phyloP scores from a whole-genome alignment of 1,140 invertebrate genomes.

The Cydia splendana region DNA sequence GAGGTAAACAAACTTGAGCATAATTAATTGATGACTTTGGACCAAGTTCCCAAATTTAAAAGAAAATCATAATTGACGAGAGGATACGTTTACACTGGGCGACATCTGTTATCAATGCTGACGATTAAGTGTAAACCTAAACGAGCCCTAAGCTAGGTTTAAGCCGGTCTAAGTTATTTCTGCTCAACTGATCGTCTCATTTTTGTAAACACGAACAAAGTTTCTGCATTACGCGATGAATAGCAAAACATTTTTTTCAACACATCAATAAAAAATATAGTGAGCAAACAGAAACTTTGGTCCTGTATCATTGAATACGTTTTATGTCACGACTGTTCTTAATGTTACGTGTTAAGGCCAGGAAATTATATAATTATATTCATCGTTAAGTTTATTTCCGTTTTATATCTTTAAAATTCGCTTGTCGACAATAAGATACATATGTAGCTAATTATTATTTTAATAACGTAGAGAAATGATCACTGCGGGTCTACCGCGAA shows the following conservation, averaged over 20 bases:
- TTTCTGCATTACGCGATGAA: background rate
- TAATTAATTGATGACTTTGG: background rate
- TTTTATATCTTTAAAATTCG: background rate
- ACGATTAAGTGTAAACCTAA: background rate
- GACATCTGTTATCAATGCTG: background rate
- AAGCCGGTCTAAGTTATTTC: background rate
- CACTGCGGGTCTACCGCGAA: background rate
- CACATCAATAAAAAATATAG: no score
- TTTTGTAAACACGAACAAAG: background rate
- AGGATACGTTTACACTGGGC: background rate
- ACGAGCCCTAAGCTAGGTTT: background rate
- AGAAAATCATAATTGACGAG: background rate
- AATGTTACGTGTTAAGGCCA: background rate
- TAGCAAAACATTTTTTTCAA: no score
- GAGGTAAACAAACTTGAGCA: background rate
- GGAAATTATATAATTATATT: conserved; percentile 4
- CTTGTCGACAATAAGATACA: background rate
- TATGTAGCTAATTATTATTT: background rate
- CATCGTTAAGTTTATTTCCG: conserved; percentile 7
- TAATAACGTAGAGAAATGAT: background rate
- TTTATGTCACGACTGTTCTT: background rate
- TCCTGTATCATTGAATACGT: conserved; percentile 5
- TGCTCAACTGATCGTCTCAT: background rate
- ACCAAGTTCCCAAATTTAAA: background rate
- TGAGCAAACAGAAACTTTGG: background rate